Conservation (phyloP, 2,797 vertebrate genomes). For the Sebastes trivittatus region DNA sequence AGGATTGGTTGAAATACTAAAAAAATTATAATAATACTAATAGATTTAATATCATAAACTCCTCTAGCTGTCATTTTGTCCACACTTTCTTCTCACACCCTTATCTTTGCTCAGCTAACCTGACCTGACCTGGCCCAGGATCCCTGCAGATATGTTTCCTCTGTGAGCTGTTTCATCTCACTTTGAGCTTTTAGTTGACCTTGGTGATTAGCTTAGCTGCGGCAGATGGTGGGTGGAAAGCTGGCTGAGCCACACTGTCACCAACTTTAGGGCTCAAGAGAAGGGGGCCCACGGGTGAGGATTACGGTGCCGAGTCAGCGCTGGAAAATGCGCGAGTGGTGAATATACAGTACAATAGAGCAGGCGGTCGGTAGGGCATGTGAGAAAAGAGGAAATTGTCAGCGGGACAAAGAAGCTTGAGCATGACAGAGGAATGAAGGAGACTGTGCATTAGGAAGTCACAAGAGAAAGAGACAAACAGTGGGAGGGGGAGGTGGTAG, state of each 20-base stretch:
- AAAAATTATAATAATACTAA: background rate
- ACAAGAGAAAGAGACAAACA: conserved; percentile 20
- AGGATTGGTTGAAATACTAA: background rate
- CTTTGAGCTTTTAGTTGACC: conserved; percentile 66
- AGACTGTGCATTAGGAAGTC: conserved; percentile 39
- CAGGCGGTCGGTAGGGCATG: conserved; percentile 4
- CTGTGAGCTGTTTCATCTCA: conserved; percentile 54
- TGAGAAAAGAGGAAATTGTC: conserved; percentile 38
- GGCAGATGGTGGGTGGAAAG: conserved; percentile 61
- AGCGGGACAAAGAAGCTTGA: conserved; percentile 41
- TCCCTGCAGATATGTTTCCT: conserved; percentile 38
- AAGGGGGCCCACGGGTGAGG: conserved; percentile 46
- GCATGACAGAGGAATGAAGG: conserved; percentile 43
- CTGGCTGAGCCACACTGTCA: conserved; percentile 55
- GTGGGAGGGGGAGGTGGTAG: background rate
- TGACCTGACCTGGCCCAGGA: conserved; percentile 40
- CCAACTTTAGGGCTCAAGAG: conserved; percentile 60
- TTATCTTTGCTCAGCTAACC: conserved; percentile 11
- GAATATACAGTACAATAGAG: conserved; percentile 52
- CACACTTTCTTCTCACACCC: background rate
- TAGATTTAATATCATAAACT: background rate
- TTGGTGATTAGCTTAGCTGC: conserved; percentile 68
- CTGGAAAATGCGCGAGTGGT: conserved; percentile 29
- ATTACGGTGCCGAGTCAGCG: conserved; percentile 59
- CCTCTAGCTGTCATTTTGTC: conserved; percentile 1